These are phyloP conservation scores for Tenthredo notha DNA, from an alignment of 2,888 invertebrate genomes.

Conservation along the genomic window DNA sequence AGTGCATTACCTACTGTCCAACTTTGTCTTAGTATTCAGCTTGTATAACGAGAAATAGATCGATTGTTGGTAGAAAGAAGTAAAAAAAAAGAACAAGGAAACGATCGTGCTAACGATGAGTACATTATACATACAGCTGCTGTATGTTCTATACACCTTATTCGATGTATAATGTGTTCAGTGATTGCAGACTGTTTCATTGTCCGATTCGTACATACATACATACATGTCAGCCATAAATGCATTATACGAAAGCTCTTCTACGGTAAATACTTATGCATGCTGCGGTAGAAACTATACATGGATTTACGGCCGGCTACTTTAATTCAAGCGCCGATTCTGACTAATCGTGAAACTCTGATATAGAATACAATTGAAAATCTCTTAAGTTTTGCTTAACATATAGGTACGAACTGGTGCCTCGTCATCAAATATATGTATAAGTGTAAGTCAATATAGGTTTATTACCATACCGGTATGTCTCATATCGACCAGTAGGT, in stretches of 20 bases:
- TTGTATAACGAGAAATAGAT: conserved; percentile 2
- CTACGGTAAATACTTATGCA: conserved; percentile 37
- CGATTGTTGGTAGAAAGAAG: conserved; percentile 1
- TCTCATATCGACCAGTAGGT: conserved; percentile 35
- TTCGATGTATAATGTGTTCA: conserved; percentile 32
- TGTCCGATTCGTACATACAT: conserved; percentile 29
- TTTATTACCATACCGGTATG: conserved; percentile 25
- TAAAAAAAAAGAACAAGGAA: conserved; percentile 8
- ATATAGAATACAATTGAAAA: conserved; percentile 27
- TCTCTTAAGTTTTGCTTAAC: conserved; percentile 17
- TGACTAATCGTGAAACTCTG: conserved; percentile 38
- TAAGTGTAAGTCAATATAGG: background rate
- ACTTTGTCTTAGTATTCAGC: conserved; percentile 2
- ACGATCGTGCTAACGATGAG: conserved; percentile 19
- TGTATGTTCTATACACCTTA: conserved; percentile 19
- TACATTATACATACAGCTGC: conserved; percentile 19
- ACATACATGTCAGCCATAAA: background rate
- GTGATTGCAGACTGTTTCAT: conserved; percentile 48
- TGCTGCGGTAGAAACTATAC: conserved; percentile 18
- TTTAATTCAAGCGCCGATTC: conserved; percentile 24
- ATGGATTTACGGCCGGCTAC: conserved; percentile 13
- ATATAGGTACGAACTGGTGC: background rate
- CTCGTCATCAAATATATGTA: background rate
- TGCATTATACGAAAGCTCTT: conserved; percentile 7
- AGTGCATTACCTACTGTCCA: conserved; percentile 29